phyloP scores from a whole-genome alignment of 2,797 vertebrate species.

The Molossus alvarezi region DNA sequence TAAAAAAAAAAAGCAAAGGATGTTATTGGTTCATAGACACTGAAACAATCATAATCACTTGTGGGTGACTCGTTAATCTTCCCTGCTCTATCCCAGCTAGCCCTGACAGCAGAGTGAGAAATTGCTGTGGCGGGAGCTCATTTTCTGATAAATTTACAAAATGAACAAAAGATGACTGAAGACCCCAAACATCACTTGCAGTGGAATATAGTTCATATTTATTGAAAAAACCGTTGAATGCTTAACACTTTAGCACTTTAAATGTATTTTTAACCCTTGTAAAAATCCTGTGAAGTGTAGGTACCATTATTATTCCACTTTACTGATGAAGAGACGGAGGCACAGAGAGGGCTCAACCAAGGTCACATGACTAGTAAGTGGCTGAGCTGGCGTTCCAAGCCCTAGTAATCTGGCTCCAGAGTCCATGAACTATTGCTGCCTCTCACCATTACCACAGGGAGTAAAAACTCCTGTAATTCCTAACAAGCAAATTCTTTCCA shows the following conservation, averaged over 20 bases:
- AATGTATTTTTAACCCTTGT: neutral
- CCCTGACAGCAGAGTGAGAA: constrained; percentile 44
- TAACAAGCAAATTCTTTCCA: neutral
- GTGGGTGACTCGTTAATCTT: constrained; percentile 14
- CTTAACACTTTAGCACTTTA: neutral
- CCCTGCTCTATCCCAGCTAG: constrained; percentile 48
- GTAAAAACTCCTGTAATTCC: neutral
- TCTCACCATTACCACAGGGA: neutral
- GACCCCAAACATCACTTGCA: neutral
- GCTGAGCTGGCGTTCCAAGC: neutral
- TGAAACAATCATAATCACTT: neutral
- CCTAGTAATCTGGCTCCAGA: neutral
- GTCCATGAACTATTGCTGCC: neutral
- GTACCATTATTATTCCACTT: neutral
- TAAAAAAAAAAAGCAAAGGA: constrained; percentile 37
- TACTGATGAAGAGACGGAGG: constrained; percentile 32
- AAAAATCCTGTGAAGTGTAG: neutral
- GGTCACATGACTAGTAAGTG: neutral
- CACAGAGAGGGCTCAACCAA: neutral
- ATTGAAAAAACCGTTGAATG: neutral
- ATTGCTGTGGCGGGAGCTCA: constrained; percentile 10
- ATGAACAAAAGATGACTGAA: neutral
- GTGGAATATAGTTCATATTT: neutral
- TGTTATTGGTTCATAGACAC: neutral
- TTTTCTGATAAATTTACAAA: constrained; percentile 51